Conservation (phyloP, 1,140 invertebrate species). For the Idris sp. region DNA sequence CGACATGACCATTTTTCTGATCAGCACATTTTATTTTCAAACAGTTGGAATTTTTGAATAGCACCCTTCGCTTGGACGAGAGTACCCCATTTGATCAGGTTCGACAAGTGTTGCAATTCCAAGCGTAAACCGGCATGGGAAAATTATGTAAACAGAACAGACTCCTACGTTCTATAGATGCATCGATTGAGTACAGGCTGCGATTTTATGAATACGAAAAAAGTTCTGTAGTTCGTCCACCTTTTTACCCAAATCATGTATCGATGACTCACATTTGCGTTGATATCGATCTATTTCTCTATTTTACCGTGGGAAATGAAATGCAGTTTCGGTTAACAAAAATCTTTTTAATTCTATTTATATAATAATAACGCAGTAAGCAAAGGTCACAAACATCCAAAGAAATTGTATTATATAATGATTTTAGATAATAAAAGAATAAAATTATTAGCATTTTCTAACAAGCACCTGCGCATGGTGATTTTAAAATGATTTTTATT, state of each 20-base stretch:
- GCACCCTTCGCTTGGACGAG: conserved; percentile 37
- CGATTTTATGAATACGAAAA: conserved; percentile 61
- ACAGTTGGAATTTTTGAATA: conserved; percentile 68
- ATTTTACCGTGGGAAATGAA: conserved; percentile 47
- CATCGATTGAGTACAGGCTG: no score
- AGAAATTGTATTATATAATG: no score
- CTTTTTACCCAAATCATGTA: conserved; percentile 43
- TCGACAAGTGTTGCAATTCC: conserved; percentile 72
- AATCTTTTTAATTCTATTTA: no score
- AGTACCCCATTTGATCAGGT: conserved; percentile 56
- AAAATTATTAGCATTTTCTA: no score
- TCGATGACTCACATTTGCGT: conserved; percentile 52
- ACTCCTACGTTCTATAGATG: conserved; percentile 64
- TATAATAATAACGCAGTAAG: no score
- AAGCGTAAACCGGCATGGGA: conserved; percentile 68
- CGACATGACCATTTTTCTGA: conserved; percentile 28
- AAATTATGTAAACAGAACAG: conserved; percentile 74
- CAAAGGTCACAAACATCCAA: no score
- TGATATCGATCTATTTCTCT: conserved; percentile 44
- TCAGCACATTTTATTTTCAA: conserved; percentile 68
- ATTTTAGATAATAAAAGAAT: no score
- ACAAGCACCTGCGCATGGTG: no score
- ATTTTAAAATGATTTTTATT: no score
- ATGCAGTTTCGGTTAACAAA: no score
- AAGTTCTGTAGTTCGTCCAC: conserved; percentile 35